Base-by-base conservation (phyloP, 2,797 vertebrate genomes). In the Atherinosoma microstoma region DNA sequence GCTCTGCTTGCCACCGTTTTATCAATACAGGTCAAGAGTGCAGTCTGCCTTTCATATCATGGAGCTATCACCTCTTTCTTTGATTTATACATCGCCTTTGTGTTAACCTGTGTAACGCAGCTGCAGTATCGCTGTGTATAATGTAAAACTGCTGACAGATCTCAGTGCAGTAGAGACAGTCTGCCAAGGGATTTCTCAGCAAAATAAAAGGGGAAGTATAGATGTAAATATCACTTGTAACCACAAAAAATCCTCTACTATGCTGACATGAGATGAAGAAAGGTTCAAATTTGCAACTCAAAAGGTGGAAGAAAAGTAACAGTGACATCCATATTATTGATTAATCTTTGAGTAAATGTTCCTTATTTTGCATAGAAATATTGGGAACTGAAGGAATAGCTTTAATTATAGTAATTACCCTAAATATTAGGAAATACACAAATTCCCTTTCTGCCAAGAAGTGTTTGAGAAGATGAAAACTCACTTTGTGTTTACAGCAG, bases 21-120 rank as follows among this genome's bases (percentile, higher is more conserved):
- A 82, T 87, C 69, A 58, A 80, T 83, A 65, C 65, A 58, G 78
- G 77, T 84, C 83, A 84, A 79, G 62, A 68, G 61, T 68, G 30
- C 2, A 0, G 77, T 65, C 58, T 53, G 38, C 79, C 80, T 63
- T 67, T 68, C 75, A 84, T 74, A 82, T 84, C 62, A 73, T 22
- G 34, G 35, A 61, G 64, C 64, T 54, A 75, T 29, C 24, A 9
- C 15, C 6, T 45, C 54, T 60, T 85, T 45, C 47, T 76, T 60
- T 61, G 54, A 82, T 84, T 84, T 75, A 74, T 60, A 68, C 53
- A 12, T 11, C 22, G 68, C 42, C 12, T 40, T 70, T 72, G 38
- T 65, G 27, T 62, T 72, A 34, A 66, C 4, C 27, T 54, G 11
- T 8, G 27, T 35, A 27, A 67, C 32, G 36, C 20, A 73, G 34